Evolutionary conservation across 2,797 vertebrate species (phyloP).

Genomic region (Decapterus maruadsi): DNA sequence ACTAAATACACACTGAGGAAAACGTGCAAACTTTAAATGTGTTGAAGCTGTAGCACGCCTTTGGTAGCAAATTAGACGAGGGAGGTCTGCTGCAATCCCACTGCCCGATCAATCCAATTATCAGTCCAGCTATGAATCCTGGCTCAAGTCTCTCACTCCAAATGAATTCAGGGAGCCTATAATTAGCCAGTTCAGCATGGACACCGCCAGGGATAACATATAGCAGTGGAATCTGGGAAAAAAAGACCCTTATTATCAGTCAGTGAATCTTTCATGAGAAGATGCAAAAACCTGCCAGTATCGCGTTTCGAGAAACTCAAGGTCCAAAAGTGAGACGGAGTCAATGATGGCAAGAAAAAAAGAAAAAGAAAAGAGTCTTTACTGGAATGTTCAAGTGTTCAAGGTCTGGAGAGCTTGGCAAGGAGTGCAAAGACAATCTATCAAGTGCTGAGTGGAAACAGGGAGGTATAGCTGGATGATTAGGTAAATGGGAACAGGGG

Average conservation of each 20-base stretch:
- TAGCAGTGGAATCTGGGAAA: constrained; percentile 27
- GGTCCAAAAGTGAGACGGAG: neutral
- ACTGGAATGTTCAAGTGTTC: too few relatives aligned
- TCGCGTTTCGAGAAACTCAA: neutral
- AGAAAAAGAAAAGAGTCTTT: too few relatives aligned
- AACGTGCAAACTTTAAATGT: neutral
- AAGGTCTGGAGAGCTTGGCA: neutral
- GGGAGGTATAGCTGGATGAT: neutral
- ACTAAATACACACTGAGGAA: neutral
- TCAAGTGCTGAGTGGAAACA: neutral
- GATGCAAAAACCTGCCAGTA: constrained; percentile 6
- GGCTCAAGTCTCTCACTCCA: constrained; percentile 34
- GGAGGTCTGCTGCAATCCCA: constrained; percentile 19
- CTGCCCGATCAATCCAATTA: constrained; percentile 59
- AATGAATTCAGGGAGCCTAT: constrained; percentile 57
- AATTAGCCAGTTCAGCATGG: constrained; percentile 59
- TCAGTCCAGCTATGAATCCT: constrained; percentile 51
- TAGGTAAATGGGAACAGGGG: neutral
- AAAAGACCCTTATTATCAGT: constrained; percentile 23
- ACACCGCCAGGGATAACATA: constrained; percentile 47
- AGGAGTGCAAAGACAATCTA: neutral
- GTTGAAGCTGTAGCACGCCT: neutral
- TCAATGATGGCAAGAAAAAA: neutral
- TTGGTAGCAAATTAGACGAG: constrained; percentile 25
- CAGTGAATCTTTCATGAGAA: constrained; percentile 57